Conservation (phyloP, 2,888 invertebrate genomes). For the Cyclophora punctaria region DNA sequence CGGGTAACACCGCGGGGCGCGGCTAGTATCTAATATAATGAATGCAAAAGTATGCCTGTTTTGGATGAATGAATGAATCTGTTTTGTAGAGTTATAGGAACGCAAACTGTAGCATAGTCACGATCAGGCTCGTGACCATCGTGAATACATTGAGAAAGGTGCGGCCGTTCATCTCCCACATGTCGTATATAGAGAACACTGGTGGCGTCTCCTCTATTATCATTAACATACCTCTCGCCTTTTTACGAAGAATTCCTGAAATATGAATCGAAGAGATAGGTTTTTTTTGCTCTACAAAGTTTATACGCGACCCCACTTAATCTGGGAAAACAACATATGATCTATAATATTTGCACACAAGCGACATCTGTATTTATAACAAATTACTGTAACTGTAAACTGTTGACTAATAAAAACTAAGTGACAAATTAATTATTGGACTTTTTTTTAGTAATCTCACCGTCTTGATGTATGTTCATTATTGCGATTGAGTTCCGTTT, state of each 20-base stretch:
- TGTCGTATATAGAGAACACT: constrained; percentile 32
- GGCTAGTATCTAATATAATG: no score
- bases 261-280: no score
- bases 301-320: no score
- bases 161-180: constrained; percentile 33
- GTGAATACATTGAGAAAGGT: constrained; percentile 27
- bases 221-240: constrained; percentile 46
- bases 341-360: no score
- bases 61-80: no score
- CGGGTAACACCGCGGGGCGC: no score
- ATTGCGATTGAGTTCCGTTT: constrained; percentile 39
- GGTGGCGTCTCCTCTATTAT: constrained; percentile 45
- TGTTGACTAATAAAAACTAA: neutral
- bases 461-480: constrained; percentile 37
- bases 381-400: no score
- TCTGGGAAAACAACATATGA: no score
- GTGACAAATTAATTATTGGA: no score
- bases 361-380: no score
- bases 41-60: no score
- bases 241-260: constrained; percentile 44
- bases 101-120: constrained; percentile 34
- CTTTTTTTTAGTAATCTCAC: constrained; percentile 19
- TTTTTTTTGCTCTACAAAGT: no score
- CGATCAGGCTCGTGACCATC: constrained; percentile 29
- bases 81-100: constrained; percentile 18